Conservation (phyloP, 2,797 vertebrate genomes). For the Sphaeramia orbicularis region DNA sequence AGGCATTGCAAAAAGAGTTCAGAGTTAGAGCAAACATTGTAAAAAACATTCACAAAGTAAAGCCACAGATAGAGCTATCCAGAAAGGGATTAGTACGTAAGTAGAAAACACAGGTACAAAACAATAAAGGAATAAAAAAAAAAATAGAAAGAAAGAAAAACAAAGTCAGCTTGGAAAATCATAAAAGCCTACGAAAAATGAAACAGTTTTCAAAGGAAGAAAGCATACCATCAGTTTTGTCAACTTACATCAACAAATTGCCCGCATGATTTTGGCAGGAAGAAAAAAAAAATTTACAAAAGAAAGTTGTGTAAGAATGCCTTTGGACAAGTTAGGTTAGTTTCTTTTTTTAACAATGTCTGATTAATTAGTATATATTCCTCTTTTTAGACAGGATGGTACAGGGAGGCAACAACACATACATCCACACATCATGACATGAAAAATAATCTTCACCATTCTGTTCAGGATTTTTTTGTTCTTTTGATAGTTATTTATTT, state of each 20-base stretch:
- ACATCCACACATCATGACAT: constrained; percentile 99
- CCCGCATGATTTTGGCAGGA: constrained; percentile 99
- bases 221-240: constrained; percentile 96
- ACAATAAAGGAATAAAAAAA: constrained; percentile 41
- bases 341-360: constrained; percentile 85
- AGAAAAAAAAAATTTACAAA: constrained; percentile 99
- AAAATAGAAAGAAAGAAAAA: constrained; percentile 70
- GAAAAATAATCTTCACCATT: constrained; percentile 95
- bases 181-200: constrained; percentile 84
- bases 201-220: constrained; percentile 85
- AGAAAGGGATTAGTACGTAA: constrained; percentile 84
- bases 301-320: constrained; percentile 99
- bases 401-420: constrained; percentile 98
- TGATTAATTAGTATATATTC: constrained; percentile 86
- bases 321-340: constrained; percentile 95
- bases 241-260: constrained; percentile 99
- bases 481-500: constrained; percentile 68
- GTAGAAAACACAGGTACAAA: constrained; percentile 79
- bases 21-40: constrained; percentile 85
- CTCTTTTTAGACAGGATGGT: constrained; percentile 89
- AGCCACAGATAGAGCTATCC: constrained; percentile 87
- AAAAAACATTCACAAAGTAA: constrained; percentile 87
- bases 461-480: constrained; percentile 80
- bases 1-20: constrained; percentile 82
- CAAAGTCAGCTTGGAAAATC: constrained; percentile 78